A percentile compares a stretch with the other conserved stretches of the same genome.
Evolutionary conservation across 2,113 vertebrate species (phyloP).

Genomic region (Actenoides lindsayi): DNA sequence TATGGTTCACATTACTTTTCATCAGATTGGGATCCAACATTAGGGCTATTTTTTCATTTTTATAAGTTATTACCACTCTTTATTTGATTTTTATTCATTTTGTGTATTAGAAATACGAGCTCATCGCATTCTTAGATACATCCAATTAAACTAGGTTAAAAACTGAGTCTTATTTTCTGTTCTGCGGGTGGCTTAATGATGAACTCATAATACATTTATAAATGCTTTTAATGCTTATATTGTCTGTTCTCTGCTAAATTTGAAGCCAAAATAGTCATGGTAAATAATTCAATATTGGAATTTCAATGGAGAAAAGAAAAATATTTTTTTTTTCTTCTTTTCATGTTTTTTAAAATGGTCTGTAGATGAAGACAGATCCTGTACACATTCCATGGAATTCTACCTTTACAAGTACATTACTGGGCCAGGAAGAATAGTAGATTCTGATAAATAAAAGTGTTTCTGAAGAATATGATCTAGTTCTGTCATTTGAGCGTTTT

Average conservation of each 20-base stretch:
- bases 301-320: background rate
- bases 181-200: background rate
- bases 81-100: slow-evolving; percentile 48
- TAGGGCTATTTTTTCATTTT: background rate
- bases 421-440: background rate
- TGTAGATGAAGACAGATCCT: background rate
- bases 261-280: background rate
- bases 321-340: background rate
- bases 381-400: background rate
- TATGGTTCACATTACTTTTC: background rate
- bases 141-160: slow-evolving; percentile 28
- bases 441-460: background rate
- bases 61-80: background rate
- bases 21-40: background rate
- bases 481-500: background rate
- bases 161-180: background rate
- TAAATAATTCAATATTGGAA: background rate
- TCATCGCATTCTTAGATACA: background rate
- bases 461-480: background rate
- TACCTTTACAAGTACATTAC: background rate
- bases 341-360: background rate
- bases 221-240: background rate
- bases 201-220: slow-evolving; percentile 49
- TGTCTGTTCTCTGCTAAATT: background rate
- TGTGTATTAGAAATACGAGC: background rate